These are phyloP conservation scores for Formica selysi DNA, from an alignment of 1,140 invertebrate genomes.

Conservation along the genomic window DNA sequence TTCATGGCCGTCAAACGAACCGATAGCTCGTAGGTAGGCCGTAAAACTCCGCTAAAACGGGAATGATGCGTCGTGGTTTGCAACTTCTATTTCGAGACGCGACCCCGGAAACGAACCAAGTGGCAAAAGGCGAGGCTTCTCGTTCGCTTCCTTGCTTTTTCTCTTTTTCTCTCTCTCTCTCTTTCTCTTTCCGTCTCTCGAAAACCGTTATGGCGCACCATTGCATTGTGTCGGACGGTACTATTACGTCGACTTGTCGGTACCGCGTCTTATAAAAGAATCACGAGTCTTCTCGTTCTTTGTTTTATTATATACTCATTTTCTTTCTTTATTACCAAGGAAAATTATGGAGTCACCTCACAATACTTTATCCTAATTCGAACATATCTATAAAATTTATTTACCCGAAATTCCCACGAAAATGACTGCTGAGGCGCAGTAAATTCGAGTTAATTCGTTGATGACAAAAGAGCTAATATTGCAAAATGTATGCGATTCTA, in stretches of 20 bases:
- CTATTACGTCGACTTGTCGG: slow-evolving; percentile 65
- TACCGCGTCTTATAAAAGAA: slow-evolving; percentile 47
- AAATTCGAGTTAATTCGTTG: background rate
- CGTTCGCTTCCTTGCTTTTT: slow-evolving; percentile 42
- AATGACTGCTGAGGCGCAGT: background rate
- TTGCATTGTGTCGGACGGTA: slow-evolving; percentile 65
- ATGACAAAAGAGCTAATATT: background rate
- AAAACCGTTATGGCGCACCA: slow-evolving; percentile 55
- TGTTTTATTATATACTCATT: background rate
- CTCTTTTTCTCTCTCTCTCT: background rate
- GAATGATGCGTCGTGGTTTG: slow-evolving; percentile 82
- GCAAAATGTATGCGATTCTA: slow-evolving; percentile 23
- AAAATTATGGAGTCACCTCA: background rate
- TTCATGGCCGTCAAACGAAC: slow-evolving; percentile 76
- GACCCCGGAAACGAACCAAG: slow-evolving; percentile 84
- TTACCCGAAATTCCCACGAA: background rate
- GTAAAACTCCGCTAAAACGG: slow-evolving; percentile 84
- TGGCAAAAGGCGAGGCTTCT: slow-evolving; percentile 64
- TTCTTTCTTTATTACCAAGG: background rate
- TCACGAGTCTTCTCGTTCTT: background rate
- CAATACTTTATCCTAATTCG: background rate
- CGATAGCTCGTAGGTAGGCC: slow-evolving; percentile 82
- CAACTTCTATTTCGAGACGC: slow-evolving; percentile 84
- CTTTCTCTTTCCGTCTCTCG: background rate
- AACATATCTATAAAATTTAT: background rate